Evolutionary conservation across 2,888 invertebrate genomes (phyloP), one percentile per base, ranked within the genome.

Genomic region (Habrosyne pyritoides): DNA sequence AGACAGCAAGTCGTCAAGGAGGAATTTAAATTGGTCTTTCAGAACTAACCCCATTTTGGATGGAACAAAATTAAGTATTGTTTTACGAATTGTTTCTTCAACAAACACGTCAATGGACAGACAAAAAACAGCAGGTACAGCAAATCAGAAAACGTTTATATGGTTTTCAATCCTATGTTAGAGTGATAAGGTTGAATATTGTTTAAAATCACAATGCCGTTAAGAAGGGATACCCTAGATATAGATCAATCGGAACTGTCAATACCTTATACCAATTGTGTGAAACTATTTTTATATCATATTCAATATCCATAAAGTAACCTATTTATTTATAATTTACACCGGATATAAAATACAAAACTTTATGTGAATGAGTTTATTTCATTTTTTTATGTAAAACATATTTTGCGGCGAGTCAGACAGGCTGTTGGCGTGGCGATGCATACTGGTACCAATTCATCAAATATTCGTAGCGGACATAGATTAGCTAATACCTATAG

Each of bases 71-170:
- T 84, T 83, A 85, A 85, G 83, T 85, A 89, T 91, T 91, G 90
- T 91, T 90, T 86, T 83, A 84, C 76, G 75, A 81, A 80, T 81
- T 84, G 84, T 83, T 86, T 77, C 83, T 79, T 84, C 79, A 84
- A 79, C 80, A 89, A 89, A 91, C 87, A 91, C 70, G 66, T 64
- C 71, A 64, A 73, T 67, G 75, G 77, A 77, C 69, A 53, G 86
- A 89, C 83, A 91, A 91, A 91, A 91, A 90, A 89, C 86, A 89
- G 83, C 89, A 89, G 91, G 91, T 89, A 90, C 68, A 57, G 42
- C 18, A 8, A 8, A 18, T 18, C 8, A 18, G 8, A 18, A 8
- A 18, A 18, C 8, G 6, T 42, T 2, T 12, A 18, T 18, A 1
- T 3, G 8, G 8, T 42, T 18, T 42, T 14, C 42, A 42, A 18